Percentiles rank a stretch among this genome's conserved stretches.
Evolutionary conservation across 2,888 invertebrate species (phyloP).

Genomic region (Mythimna pallens): DNA sequence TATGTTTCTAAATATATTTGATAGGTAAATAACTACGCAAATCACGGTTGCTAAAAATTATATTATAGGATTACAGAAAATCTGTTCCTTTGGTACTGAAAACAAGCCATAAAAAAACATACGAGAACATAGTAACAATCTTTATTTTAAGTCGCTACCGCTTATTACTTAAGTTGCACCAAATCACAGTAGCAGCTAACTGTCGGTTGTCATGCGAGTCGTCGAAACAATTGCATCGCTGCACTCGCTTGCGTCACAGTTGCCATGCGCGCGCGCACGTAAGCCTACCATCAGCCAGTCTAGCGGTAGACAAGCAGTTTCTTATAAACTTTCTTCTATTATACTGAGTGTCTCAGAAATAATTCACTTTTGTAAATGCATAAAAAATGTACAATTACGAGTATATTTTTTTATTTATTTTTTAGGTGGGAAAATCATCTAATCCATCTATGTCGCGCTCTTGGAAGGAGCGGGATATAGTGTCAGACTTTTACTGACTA

Average conservation of each 20-base stretch:
- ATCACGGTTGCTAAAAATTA: no score
- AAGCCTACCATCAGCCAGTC: slow-evolving; percentile 20
- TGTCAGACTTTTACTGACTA: no score
- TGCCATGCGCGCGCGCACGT: slow-evolving; percentile 52
- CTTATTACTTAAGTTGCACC: slow-evolving; percentile 10
- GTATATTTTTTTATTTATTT: no score
- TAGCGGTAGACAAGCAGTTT: not conserved
- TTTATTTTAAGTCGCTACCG: slow-evolving; percentile 2
- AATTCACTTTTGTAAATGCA: no score
- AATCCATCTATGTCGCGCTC: no score
- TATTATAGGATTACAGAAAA: not conserved
- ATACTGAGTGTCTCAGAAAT: no score
- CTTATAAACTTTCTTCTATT: not conserved
- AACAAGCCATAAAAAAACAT: not conserved
- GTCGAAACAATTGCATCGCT: slow-evolving; percentile 66
- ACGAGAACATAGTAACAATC: no score
- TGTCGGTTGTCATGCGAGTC: slow-evolving; percentile 65
- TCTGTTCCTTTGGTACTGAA: not conserved
- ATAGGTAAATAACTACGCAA: no score
- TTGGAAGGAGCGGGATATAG: no score
- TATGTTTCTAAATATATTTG: no score
- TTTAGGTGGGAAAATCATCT: no score
- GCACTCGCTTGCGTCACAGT: slow-evolving; percentile 56
- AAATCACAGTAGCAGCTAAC: slow-evolving; percentile 54
- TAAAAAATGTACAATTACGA: no score